Percentiles rank a stretch among this genome's conserved stretches.
phyloP scores from a whole-genome alignment of 35 echinoderm and acorn worm genomes.

The Apostichopus japonicus region DNA sequence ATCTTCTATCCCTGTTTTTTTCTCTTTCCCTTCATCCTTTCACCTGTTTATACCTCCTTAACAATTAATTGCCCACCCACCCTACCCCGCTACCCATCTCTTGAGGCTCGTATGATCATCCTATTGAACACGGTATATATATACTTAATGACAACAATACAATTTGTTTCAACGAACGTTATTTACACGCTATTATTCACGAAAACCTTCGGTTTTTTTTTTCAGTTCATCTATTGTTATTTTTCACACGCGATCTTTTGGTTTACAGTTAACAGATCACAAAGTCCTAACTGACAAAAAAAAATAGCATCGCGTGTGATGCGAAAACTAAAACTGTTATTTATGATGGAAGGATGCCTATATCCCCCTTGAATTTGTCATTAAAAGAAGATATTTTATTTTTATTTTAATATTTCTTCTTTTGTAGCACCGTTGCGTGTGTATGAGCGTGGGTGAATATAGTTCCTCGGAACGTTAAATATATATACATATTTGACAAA shows the following conservation, averaged over 20 bases:
- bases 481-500: not conserved
- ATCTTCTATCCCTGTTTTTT: too few relatives aligned
- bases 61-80: too few relatives aligned
- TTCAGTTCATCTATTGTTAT: not conserved
- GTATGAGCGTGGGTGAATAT: not conserved
- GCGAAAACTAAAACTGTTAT: constrained; percentile 6
- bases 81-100: too few relatives aligned
- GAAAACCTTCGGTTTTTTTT: not conserved
- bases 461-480: not conserved
- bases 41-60: too few relatives aligned
- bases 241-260: not conserved
- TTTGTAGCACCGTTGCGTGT: constrained; percentile 19
- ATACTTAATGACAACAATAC: too few relatives aligned
- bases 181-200: not conserved
- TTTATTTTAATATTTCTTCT: not conserved
- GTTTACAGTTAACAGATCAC: not conserved
- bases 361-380: not conserved
- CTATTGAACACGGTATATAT: too few relatives aligned
- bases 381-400: not conserved
- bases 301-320: constrained; percentile 9
- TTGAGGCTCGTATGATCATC: too few relatives aligned
- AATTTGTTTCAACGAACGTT: not conserved
- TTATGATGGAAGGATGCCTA: not conserved
- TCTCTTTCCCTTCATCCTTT: too few relatives aligned
- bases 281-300: not conserved